These are phyloP conservation scores for Olivierus martensii DNA, from an alignment of 1,140 invertebrate species.

Conservation along the genomic window DNA sequence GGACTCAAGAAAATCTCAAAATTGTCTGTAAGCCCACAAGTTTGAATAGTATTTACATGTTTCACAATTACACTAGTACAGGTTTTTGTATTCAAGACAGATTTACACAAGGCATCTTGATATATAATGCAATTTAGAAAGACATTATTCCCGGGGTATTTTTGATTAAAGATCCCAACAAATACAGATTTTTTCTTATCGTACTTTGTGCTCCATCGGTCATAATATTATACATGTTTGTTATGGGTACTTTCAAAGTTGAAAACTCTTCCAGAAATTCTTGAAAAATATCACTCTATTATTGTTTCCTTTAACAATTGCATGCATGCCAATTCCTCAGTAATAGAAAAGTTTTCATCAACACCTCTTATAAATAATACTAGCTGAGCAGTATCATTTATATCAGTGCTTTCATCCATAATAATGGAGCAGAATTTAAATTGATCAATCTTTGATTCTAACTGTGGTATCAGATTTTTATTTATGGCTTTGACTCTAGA, in stretches of 20 bases:
- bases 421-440: not conserved
- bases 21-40: conserved; percentile 1
- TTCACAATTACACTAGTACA: conserved; percentile 1
- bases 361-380: not conserved
- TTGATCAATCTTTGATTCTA: not conserved
- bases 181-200: conserved; percentile 5
- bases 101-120: conserved; percentile 12
- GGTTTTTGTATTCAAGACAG: conserved; percentile 5
- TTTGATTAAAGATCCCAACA: conserved; percentile 1
- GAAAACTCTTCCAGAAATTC: not conserved
- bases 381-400: not conserved
- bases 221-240: not conserved
- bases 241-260: not conserved
- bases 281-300: conserved; percentile 1
- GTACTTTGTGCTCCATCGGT: not conserved
- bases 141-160: not conserved
- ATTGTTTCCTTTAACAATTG: conserved; percentile 1
- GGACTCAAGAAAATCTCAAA: not conserved
- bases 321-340: conserved; percentile 3
- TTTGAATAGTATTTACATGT: conserved; percentile 1
- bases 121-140: conserved; percentile 8
- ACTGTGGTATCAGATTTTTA: not conserved
- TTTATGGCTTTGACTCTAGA: not conserved
- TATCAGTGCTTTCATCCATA: conserved; percentile 5
- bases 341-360: not conserved